Conservation (phyloP, 2,113 vertebrate species). For the Campylorhamphus procurvoides region DNA sequence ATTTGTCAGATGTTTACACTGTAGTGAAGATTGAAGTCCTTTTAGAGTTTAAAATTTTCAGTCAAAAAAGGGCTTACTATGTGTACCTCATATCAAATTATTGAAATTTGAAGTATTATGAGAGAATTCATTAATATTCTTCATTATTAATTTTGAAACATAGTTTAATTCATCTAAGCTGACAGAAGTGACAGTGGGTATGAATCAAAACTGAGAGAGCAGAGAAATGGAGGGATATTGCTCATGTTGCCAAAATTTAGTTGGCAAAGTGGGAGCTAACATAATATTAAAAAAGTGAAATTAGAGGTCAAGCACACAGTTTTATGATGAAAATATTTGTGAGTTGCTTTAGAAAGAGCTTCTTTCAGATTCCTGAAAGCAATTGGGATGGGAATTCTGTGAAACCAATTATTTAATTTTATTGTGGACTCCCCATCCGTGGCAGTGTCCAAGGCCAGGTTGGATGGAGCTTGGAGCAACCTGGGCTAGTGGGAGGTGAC, state of each 20-base stretch:
- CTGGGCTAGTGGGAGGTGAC: not conserved
- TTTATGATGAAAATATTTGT: not conserved
- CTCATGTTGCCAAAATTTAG: not conserved
- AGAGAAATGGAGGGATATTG: not conserved
- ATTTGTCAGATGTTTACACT: not conserved
- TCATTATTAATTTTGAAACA: not conserved
- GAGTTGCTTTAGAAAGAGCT: not conserved
- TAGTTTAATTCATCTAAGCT: slow-evolving; percentile 14
- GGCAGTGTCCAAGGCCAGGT: no score
- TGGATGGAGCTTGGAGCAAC: not conserved
- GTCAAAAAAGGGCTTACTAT: not conserved
- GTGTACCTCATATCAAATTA: not conserved
- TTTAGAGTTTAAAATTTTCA: not conserved
- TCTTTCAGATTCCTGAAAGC: not conserved
- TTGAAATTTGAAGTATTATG: not conserved
- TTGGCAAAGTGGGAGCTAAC: not conserved
- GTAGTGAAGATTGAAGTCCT: not conserved
- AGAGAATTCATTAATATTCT: not conserved
- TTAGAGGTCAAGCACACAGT: not conserved
- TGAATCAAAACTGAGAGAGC: not conserved
- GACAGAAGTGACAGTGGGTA: not conserved
- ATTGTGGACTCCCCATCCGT: no score
- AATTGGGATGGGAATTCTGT: not conserved
- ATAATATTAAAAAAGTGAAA: not conserved
- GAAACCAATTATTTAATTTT: not conserved